Conservation (phyloP, 2,888 invertebrate genomes). For the Agrotis segetum region DNA sequence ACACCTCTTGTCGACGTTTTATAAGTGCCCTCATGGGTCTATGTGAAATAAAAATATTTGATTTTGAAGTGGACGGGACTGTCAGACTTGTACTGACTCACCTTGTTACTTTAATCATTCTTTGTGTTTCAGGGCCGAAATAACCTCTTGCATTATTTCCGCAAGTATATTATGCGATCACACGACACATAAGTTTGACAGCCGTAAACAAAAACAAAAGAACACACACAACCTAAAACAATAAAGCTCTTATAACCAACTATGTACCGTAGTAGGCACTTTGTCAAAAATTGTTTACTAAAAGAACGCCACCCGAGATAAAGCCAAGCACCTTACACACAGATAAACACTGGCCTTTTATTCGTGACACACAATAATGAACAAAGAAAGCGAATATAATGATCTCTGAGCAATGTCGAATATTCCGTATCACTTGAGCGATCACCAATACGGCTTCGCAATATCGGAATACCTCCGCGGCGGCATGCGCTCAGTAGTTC, state of each 20-base stretch:
- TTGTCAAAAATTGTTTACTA: slow-evolving; percentile 47
- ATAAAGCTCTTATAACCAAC: slow-evolving; percentile 10
- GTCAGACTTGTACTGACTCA: too few relatives aligned
- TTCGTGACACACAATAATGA: slow-evolving; percentile 64
- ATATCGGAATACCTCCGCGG: slow-evolving; percentile 78
- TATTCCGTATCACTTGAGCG: slow-evolving; percentile 80
- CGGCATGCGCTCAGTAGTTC: slow-evolving; percentile 78
- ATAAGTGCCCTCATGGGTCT: too few relatives aligned
- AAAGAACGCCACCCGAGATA: slow-evolving; percentile 37
- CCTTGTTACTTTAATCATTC: too few relatives aligned
- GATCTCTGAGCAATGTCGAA: slow-evolving; percentile 73
- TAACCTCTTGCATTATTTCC: too few relatives aligned
- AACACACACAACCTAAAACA: not conserved
- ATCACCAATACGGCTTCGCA: slow-evolving; percentile 72
- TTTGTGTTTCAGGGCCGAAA: too few relatives aligned
- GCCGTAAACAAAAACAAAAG: slow-evolving; percentile 17
- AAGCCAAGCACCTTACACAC: slow-evolving; percentile 18
- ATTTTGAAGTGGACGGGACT: too few relatives aligned
- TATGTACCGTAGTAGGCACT: slow-evolving; percentile 19
- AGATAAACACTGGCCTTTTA: slow-evolving; percentile 58
- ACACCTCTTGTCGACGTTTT: too few relatives aligned
- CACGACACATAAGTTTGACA: slow-evolving; percentile 1
- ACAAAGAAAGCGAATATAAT: slow-evolving; percentile 69
- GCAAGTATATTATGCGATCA: not conserved
- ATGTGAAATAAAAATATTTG: too few relatives aligned